Evolutionary conservation across 1,140 invertebrate genomes (phyloP), one percentile per base, ranked within the genome.

Genomic region (Ectropis grisescens): DNA sequence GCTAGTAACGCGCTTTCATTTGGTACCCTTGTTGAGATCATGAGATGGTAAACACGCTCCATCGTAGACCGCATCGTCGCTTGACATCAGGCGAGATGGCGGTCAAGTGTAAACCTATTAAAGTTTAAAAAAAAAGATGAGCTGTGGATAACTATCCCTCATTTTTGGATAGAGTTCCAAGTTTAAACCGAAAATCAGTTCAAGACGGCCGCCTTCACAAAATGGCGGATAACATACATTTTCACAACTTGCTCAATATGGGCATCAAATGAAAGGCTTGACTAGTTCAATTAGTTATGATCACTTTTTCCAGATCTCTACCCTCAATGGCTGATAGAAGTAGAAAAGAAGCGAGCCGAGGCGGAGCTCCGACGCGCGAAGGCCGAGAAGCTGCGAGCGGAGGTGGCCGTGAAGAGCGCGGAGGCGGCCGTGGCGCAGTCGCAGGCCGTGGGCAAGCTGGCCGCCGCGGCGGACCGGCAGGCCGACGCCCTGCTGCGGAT

Each of bases 271-370:
- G n/a, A n/a, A n/a, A n/a, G n/a, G n/a, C n/a, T 26, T 26, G 2
- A 2, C 24, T 2, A n/a, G 24, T n/a, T 26, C n/a, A 26, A n/a
- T 10, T 22, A 22, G 4, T 26, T 26, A 10, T 7, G 8, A 19
- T 4, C 2, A 39, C 7, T 29, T 11, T n/a, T 50, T 52, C 5
- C 29, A 71, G 67, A 40, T 41, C 14, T 71, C 7, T 66, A 64
- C 23, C 69, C 69, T n/a, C 59, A 70, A 52, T 70, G 66, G 69
- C 32, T 74, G 19, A 61, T 68, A 47, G 54, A 70, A 30, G 47
- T 74, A 7, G 69, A 74, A 33, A 64, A 66, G 16, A 70, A 61
- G 31, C 53, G 66, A 2, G 58, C 58, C 1, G 61, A 74, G 4
- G 66, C 66, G 1, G 69, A 74, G 15, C 36, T 66, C 4, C 49